These are phyloP conservation scores for Epizoanthus scotinus DNA, from an alignment of 92 coral and sea anemone genomes.

Conservation along the genomic window DNA sequence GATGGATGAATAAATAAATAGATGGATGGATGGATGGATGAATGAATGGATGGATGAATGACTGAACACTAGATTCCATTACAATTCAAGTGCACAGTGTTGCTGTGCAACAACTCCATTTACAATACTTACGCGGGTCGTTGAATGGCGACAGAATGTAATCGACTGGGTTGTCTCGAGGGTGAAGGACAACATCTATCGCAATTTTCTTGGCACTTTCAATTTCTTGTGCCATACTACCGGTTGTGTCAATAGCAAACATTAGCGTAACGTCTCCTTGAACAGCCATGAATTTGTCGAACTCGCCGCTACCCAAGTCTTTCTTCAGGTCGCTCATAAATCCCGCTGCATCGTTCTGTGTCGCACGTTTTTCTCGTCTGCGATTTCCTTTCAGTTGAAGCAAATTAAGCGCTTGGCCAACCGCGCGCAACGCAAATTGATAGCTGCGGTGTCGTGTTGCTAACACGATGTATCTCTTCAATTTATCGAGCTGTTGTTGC, in stretches of 20 bases:
- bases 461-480: slow-evolving; percentile 38
- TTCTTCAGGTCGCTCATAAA: slow-evolving; percentile 66
- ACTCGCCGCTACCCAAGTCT: slow-evolving; percentile 56
- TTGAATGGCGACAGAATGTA: slow-evolving; percentile 88
- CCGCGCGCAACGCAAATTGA: slow-evolving; percentile 46
- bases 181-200: slow-evolving; percentile 71
- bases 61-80: too few relatives aligned
- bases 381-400: slow-evolving; percentile 33
- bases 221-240: slow-evolving; percentile 85
- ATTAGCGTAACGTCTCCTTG: slow-evolving; percentile 90
- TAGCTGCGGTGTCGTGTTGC: slow-evolving; percentile 54
- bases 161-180: slow-evolving; percentile 69
- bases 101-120: too few relatives aligned
- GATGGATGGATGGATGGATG: too few relatives aligned
- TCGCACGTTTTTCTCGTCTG: slow-evolving; percentile 55
- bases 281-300: slow-evolving; percentile 84
- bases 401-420: slow-evolving; percentile 59
- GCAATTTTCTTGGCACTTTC: slow-evolving; percentile 79
- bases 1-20: too few relatives aligned
- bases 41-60: too few relatives aligned
- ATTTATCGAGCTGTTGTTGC: background rate
- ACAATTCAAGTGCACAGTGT: background rate
- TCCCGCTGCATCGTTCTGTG: slow-evolving; percentile 53
- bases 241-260: slow-evolving; percentile 95
- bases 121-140: slow-evolving; percentile 17